Evolutionary conservation across 2,113 vertebrate species (phyloP).

Genomic region (Psammodynastes pulverulentus): DNA sequence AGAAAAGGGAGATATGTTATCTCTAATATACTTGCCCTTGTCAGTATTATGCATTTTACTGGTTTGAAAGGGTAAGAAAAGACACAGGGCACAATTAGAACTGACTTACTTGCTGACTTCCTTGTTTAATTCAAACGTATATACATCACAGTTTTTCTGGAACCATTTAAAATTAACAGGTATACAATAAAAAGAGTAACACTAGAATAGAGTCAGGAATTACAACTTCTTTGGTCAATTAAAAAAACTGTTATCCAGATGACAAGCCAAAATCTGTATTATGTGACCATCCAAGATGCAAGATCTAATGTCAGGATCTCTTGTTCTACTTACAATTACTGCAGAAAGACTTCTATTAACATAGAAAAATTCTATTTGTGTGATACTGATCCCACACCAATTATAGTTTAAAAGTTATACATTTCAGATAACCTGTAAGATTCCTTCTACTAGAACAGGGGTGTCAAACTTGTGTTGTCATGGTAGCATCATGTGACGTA

Average conservation of each 20-base stretch:
- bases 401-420: background rate
- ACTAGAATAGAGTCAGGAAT: background rate
- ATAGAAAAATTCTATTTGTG: background rate
- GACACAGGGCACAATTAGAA: background rate
- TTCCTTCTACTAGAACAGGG: background rate
- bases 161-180: background rate
- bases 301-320: background rate
- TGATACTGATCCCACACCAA: background rate
- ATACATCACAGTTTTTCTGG: background rate
- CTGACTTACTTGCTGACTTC: background rate
- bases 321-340: background rate
- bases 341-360: background rate
- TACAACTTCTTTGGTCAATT: background rate
- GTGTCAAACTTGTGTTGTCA: no score
- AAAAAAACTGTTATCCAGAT: background rate
- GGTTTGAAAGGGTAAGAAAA: background rate
- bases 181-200: background rate
- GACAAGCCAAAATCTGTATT: background rate
- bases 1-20: background rate
- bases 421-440: background rate
- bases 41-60: background rate
- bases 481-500: no score
- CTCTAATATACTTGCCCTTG: background rate
- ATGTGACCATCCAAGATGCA: background rate
- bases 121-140: background rate